phyloP scores from a whole-genome alignment of 2,797 vertebrate genomes.

The Synaphobranchus kaupii region DNA sequence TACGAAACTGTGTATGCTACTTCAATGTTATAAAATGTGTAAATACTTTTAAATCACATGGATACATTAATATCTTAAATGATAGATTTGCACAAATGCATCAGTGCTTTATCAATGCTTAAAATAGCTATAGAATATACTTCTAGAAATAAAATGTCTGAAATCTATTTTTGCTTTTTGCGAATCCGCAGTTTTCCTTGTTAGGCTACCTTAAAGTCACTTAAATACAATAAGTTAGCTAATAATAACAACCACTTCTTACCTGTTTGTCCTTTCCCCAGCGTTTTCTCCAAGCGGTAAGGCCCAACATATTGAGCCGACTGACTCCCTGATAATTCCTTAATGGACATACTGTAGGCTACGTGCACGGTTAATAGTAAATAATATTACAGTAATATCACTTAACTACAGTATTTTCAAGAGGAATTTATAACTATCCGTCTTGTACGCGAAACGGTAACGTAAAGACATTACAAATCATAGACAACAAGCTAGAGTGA shows the following conservation, averaged over 20 bases:
- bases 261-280: constrained; percentile 94
- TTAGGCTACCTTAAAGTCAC: not conserved
- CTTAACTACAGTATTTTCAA: constrained; percentile 30
- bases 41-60: not conserved
- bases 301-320: constrained; percentile 92
- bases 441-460: constrained; percentile 28
- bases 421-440: constrained; percentile 38
- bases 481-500: constrained; percentile 25
- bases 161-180: not conserved
- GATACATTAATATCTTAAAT: not conserved
- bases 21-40: not conserved
- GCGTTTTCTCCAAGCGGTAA: constrained; percentile 90
- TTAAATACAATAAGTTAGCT: not conserved
- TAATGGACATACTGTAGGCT: constrained; percentile 74
- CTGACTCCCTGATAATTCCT: constrained; percentile 80
- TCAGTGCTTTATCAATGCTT: not conserved
- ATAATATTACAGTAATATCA: constrained; percentile 23
- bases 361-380: constrained; percentile 21
- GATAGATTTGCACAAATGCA: not conserved
- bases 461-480: constrained; percentile 28
- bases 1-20: not conserved
- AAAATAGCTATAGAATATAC: not conserved
- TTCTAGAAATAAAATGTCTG: not conserved
- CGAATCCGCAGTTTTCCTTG: not conserved
- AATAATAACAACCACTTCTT: constrained; percentile 52